Percentiles rank a stretch among this genome's conserved stretches.
Conservation (phyloP, 2,888 invertebrate species). For the Diachrysia chrysitis region DNA sequence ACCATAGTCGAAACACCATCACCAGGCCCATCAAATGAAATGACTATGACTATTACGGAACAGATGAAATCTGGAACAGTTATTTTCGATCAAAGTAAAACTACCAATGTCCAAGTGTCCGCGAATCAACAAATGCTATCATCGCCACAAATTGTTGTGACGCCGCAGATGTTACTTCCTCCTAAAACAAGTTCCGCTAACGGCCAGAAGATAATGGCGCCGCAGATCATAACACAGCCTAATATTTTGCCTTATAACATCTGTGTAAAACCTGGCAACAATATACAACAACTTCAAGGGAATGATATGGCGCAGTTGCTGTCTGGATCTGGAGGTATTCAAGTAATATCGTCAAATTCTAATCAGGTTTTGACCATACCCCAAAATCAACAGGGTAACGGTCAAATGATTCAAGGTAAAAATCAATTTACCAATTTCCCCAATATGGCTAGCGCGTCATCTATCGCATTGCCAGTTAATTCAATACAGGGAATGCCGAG, state of each 20-base stretch:
- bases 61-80: constrained; percentile 86
- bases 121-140: constrained; percentile 83
- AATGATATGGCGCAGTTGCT: constrained; percentile 84
- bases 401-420: constrained; percentile 83
- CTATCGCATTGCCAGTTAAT: constrained; percentile 85
- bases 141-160: constrained; percentile 87
- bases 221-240: constrained; percentile 85
- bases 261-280: constrained; percentile 84
- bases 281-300: constrained; percentile 84
- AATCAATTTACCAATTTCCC: constrained; percentile 84
- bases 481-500: constrained; percentile 86
- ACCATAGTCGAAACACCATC: constrained; percentile 88
- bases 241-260: constrained; percentile 85
- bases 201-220: constrained; percentile 81
- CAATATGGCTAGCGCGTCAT: constrained; percentile 86
- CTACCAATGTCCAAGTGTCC: constrained; percentile 85
- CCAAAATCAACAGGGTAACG: constrained; percentile 79
- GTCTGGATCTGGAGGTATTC: constrained; percentile 84
- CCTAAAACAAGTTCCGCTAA: constrained; percentile 81
- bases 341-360: constrained; percentile 87
- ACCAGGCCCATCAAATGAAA: constrained; percentile 86
- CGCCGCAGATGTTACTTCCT: constrained; percentile 86
- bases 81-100: constrained; percentile 85
- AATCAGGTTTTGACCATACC: constrained; percentile 86
- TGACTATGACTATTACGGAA: constrained; percentile 87